Evolutionary conservation across 2,113 vertebrate species (phyloP), one percentile per base, ranked within the genome.

Genomic region (Lontra canadensis): DNA sequence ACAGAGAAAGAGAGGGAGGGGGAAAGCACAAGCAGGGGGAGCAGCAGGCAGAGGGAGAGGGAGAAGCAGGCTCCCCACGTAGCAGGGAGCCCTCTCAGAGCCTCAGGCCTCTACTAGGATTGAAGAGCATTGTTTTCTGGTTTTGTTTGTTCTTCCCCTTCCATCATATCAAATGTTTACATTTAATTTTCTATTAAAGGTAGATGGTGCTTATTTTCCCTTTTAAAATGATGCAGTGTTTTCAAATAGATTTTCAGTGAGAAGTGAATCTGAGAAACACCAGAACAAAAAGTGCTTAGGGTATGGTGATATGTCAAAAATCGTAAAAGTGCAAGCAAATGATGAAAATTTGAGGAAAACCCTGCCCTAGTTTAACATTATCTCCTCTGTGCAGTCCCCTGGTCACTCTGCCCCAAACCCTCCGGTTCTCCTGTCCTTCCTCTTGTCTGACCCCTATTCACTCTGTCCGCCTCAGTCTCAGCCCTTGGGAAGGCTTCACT

Each of bases 221-320:
- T 96, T 76, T 55, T 4, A 67, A 88, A 73, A 84, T 73, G 9
- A 83, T 14, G 29, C 4, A 20, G 9, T 87, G 21, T 82, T 89
- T 90, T 71, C 84, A 71, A 90, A 88, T 42, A 34, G 11, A 88
- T 65, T 95, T 94, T 86, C 39, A 90, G 25, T 42, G 73, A 83
- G 55, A 80, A 73, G 71, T 39, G 14, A 67, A 14, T 88, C 36
- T 74, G 67, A 76, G 21, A 74, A 84, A 31, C 3, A 61, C 2
- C 25, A 52, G 73, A n/a, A 25, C 44, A 85, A 7, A 36, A 71
- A 86, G 65, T 79, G 14, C 4, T 42, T 42, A 21, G 3, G 2
- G 57, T 44, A 20, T 8, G 59, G 57, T 23, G 34, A 39, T 52
- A 91, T 3, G 4, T 31, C 15, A 20, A 44, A 36, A n/a, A 44